Base-by-base conservation (phyloP, 1,140 invertebrate genomes). In the Drosophila eugracilis region DNA sequence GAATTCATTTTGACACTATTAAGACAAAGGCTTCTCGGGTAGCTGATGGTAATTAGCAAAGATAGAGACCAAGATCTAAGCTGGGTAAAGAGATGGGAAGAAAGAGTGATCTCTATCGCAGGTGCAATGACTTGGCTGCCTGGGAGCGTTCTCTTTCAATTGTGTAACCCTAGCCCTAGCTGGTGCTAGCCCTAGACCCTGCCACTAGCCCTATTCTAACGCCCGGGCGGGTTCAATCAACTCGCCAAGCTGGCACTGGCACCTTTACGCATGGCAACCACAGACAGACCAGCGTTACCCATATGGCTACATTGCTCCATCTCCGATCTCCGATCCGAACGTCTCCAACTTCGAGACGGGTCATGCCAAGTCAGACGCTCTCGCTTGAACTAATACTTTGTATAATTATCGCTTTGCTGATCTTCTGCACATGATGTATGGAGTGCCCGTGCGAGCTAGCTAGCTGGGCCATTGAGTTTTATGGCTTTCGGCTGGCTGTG, bases 321-420 rank as follows among this genome's bases (percentile, higher is more conserved):
- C 66, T 52, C 4, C 28, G 39, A 50, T 10, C 58, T 62, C 34
- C 54, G 5, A 60, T 41, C 42, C 49, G n/a, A 44, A 6, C 30
- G 36, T 24, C 58, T 15, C 15, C 49, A 24, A 44, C 67, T 55
- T 14, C 21, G 41, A 52, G 55, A 36, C 74, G 75, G 83, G 83
- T 88, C 71, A 89, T 83, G 83, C 76, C 79, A 66, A 88, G 78
- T 83, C 83, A 83, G 62, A 72, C 47, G 47, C 62, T 69, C 62
- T 67, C 65, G 62, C 65, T 71, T 86, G 52, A 86, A 78, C 67
- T 86, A 85, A 86, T 86, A 86, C 78, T 77, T 83, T 62, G 75
- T 88, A 75, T 88, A 88, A 88, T 88, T 88, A 88, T 88, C 83
- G 84, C 83, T 78, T 88, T 88, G 78, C 79, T 78, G 79, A 84